Evolutionary conservation across 2,113 vertebrate genomes (phyloP), one percentile per base, ranked within the genome.

Genomic region (Mugil cephalus): DNA sequence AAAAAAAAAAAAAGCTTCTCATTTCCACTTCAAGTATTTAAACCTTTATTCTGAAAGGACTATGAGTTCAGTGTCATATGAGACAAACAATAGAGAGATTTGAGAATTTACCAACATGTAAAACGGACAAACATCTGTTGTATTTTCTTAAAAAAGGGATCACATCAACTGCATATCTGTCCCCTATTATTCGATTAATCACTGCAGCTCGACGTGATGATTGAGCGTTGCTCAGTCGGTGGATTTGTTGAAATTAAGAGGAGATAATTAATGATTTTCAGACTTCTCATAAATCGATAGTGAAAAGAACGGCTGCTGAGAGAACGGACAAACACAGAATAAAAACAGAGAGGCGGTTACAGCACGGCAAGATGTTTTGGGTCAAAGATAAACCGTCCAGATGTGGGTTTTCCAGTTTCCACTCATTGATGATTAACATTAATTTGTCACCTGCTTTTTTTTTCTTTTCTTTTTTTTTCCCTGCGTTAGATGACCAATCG

Each of bases 401-500:
- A 46, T 67, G 46, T 38, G 34, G 4, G 4, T 50, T 6, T n/a
- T 61, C n/a, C 38, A 66, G 18, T 51, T 58, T 30, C 36, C 12
- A 4, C 56, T 53, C 15, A 56, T 34, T 38, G 34, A 14, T 58
- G 55, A 46, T 74, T 35, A 19, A 53, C 56, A 61, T 43, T 11
- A 0, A 60, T 42, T 55, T 52, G 5, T 53, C 60, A 38, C 24
- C 64, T 61, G 53, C 42, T 12, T 40, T 45, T 45, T 45, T 58
- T 60, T 34, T 46, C 30, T 62, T 36, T 30, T 30, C 24, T 30
- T 30, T 30, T 30, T 30, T 3, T 30, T 30, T 30, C 5, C 73
- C 51, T 70, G 54, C 10, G 46, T 61, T 17, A 54, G 46, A 76
- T 53, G 55, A 75, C 64, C 70, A 70, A 50, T 62, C 53, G 7